Conservation (phyloP, 2,797 vertebrate genomes). For the Epinephelus coioides region DNA sequence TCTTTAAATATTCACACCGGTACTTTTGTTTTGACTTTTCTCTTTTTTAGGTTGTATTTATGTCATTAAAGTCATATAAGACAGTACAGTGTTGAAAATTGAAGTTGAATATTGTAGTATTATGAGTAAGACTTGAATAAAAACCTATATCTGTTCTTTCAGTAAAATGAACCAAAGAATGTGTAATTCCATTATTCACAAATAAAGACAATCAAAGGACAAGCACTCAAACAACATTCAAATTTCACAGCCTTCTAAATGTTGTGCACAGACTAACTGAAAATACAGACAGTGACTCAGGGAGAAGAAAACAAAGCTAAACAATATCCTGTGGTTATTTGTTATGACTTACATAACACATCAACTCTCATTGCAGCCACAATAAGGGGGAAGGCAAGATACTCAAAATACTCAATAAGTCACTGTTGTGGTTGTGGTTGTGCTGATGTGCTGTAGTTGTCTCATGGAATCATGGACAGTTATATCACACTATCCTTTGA, state of each 20-base stretch:
- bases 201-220: not conserved
- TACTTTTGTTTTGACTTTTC: too few relatives aligned
- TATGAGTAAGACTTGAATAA: not conserved
- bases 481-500: not conserved
- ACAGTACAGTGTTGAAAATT: not conserved
- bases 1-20: too few relatives aligned
- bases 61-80: not conserved
- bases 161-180: not conserved
- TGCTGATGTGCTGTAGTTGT: not conserved
- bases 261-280: not conserved
- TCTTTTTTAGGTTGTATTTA: too few relatives aligned
- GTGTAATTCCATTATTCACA: not conserved
- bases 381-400: not conserved
- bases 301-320: not conserved
- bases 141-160: not conserved
- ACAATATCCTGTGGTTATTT: slow-evolving; percentile 10
- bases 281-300: too few relatives aligned
- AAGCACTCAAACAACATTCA: not conserved
- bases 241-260: not conserved
- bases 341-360: slow-evolving; percentile 2
- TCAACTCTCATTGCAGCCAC: not conserved
- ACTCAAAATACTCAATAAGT: not conserved
- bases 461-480: not conserved
- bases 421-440: not conserved
- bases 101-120: too few relatives aligned